A percentile compares a stretch with the other conserved stretches of the same genome.
These are phyloP conservation scores for Hirudo medicinalis DNA, from an alignment of 1,140 invertebrate genomes.

Conservation along the genomic window DNA sequence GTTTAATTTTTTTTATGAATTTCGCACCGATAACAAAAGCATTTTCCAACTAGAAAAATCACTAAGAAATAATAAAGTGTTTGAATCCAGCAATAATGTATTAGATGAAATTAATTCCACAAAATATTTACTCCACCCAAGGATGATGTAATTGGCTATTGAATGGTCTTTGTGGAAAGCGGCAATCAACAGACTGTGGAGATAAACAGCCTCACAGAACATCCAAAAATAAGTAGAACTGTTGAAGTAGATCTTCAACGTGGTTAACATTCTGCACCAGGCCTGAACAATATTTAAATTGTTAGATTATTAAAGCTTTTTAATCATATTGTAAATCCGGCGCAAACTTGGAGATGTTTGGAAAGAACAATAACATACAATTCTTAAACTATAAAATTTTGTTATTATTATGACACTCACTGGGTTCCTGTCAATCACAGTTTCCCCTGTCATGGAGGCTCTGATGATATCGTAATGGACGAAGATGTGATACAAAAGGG, in stretches of 20 bases:
- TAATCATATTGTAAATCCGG: too few relatives aligned
- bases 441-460: slow-evolving; percentile 25
- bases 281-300: slow-evolving; percentile 43
- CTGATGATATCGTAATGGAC: slow-evolving; percentile 31
- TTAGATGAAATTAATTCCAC: not conserved
- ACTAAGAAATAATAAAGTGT: too few relatives aligned
- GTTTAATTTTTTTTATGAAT: too few relatives aligned
- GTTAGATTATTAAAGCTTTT: not conserved
- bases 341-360: too few relatives aligned
- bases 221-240: slow-evolving; percentile 82
- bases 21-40: too few relatives aligned
- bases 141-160: slow-evolving; percentile 47
- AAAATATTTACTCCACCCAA: slow-evolving; percentile 66
- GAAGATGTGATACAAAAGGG: slow-evolving; percentile 47
- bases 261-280: slow-evolving; percentile 66
- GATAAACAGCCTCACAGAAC: slow-evolving; percentile 59
- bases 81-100: too few relatives aligned
- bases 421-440: slow-evolving; percentile 27
- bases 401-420: slow-evolving; percentile 20
- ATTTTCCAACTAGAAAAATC: too few relatives aligned
- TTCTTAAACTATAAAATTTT: too few relatives aligned
- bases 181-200: slow-evolving; percentile 76
- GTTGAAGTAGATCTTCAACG: slow-evolving; percentile 71
- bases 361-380: too few relatives aligned
- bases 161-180: slow-evolving; percentile 55